Conservation (phyloP, 1,140 invertebrate genomes). For the Bombus polaris region DNA sequence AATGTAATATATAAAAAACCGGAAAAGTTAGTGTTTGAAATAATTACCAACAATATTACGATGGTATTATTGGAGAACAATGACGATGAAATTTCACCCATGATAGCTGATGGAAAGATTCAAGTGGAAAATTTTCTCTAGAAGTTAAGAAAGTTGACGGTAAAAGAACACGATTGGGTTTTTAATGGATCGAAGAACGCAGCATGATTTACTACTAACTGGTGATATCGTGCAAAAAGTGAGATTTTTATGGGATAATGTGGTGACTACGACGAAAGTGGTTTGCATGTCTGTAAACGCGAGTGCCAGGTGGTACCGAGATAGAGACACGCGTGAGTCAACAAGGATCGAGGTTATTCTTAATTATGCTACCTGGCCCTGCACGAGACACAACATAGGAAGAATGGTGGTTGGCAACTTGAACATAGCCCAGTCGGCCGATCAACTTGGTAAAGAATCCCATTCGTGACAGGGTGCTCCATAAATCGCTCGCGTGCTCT, state of each 20-base stretch:
- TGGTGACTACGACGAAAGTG: conserved; percentile 13
- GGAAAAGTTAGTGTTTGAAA: too few relatives aligned
- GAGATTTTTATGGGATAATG: background rate
- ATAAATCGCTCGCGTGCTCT: conserved; percentile 6
- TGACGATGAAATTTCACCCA: too few relatives aligned
- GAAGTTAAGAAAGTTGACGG: background rate
- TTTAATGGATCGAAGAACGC: background rate
- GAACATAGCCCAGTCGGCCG: conserved; percentile 20
- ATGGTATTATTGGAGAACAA: too few relatives aligned
- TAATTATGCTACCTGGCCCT: conserved; percentile 61
- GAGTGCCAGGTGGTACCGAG: conserved; percentile 66
- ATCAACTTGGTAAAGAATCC: conserved; percentile 59
- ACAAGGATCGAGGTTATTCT: conserved; percentile 51
- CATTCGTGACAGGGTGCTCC: conserved; percentile 10
- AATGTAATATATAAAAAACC: too few relatives aligned
- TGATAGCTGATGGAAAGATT: too few relatives aligned
- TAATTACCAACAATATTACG: too few relatives aligned
- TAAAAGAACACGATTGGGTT: background rate
- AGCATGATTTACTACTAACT: background rate
- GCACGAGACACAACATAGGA: conserved; percentile 51
- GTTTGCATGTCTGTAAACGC: conserved; percentile 53
- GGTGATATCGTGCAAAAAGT: background rate
- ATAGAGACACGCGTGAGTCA: conserved; percentile 44
- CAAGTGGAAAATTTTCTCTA: background rate
- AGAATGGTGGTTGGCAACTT: conserved; percentile 47